Percentiles rank a stretch among this genome's conserved stretches.
Conservation (phyloP, 2,113 vertebrate species). For the Sebastes fasciatus region DNA sequence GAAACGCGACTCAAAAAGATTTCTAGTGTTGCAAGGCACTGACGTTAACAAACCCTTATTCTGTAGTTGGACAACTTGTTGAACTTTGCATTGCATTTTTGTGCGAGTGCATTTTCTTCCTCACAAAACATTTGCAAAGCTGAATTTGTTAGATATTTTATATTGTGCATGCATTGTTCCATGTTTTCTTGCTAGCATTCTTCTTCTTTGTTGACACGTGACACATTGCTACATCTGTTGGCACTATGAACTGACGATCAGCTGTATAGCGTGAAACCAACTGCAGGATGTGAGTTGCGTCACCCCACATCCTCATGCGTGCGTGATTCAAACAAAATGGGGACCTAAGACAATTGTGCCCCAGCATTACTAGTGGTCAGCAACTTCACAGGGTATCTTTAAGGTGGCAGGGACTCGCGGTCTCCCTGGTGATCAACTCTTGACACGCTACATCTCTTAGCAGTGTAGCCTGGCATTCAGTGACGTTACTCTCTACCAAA, state of each 20-base stretch:
- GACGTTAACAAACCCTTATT: neutral
- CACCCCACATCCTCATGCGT: neutral
- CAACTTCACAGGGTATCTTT: neutral
- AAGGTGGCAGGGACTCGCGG: neutral
- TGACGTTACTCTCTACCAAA: constrained; percentile 11
- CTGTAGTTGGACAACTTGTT: neutral
- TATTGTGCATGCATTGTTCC: neutral
- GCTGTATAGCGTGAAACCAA: neutral
- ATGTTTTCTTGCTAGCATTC: neutral
- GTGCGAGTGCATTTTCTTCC: neutral
- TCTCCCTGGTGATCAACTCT: neutral
- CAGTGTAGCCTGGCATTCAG: neutral
- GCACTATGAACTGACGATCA: neutral
- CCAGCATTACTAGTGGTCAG: neutral
- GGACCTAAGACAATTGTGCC: neutral
- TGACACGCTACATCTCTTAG: neutral
- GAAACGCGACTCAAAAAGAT: neutral
- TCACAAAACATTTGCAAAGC: neutral
- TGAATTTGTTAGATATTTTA: neutral
- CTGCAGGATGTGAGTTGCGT: neutral
- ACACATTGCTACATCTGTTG: neutral
- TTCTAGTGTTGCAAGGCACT: neutral
- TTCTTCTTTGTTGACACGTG: neutral
- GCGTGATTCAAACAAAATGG: neutral
- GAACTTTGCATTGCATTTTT: neutral